These are phyloP conservation scores for Cercocebus atys DNA, from an alignment of 2,113 vertebrate genomes.

Conservation along the genomic window DNA sequence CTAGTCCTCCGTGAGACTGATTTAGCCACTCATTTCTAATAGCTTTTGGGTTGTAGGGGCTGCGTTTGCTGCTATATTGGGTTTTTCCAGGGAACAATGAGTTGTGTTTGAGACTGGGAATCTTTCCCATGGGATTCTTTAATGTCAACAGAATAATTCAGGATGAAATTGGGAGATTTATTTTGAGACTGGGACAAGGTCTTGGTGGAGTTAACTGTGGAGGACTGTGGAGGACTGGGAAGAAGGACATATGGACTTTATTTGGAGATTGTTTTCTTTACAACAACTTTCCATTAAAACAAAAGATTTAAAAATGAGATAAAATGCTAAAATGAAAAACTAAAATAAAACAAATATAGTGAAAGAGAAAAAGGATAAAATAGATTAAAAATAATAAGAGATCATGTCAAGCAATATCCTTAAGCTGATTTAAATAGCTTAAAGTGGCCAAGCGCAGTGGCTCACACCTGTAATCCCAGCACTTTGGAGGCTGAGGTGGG, in stretches of 20 bases:
- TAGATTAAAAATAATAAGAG: not conserved
- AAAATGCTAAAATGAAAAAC: not conserved
- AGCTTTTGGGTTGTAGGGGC: too few relatives aligned
- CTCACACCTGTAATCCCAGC: too few relatives aligned
- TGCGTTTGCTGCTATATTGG: not conserved
- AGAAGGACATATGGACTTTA: not conserved
- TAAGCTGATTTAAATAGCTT: not conserved
- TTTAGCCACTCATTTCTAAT: not conserved
- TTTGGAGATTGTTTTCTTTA: not conserved
- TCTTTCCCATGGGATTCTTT: not conserved
- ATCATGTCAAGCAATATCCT: not conserved
- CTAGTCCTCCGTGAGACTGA: rapidly evolving
- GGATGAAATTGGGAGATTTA: not conserved
- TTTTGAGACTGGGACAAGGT: not conserved
- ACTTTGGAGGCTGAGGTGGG: too few relatives aligned
- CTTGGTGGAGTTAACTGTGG: not conserved
- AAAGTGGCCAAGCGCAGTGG: not conserved
- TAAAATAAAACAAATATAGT: not conserved
- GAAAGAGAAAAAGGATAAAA: not conserved
- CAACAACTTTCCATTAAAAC: not conserved
- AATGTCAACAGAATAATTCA: not conserved
- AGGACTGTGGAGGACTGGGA: not conserved
- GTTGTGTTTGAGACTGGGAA: not conserved
- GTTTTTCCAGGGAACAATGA: not conserved
- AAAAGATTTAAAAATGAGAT: not conserved